Conservation (phyloP, 2,888 invertebrate genomes). For the Hypena proboscidalis region DNA sequence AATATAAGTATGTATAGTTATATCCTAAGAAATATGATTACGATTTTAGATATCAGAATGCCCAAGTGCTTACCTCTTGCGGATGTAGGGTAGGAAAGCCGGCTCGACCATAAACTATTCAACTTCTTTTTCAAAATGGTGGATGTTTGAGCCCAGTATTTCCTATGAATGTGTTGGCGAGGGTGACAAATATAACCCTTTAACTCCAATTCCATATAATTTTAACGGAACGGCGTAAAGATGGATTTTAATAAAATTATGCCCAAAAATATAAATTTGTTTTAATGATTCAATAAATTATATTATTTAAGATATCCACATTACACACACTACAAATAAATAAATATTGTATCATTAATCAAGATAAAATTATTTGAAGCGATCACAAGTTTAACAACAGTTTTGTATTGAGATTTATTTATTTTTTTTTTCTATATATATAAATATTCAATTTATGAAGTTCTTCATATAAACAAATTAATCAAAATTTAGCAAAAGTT, state of each 20-base stretch:
- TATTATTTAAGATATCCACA: too few species aligned
- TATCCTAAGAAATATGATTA: conserved; percentile 24
- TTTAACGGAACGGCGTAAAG: conserved; percentile 49
- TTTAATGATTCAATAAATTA: conserved; percentile 23
- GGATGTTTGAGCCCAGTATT: conserved; percentile 12
- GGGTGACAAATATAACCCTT: conserved; percentile 26
- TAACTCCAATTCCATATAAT: conserved; percentile 38
- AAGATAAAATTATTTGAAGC: too few species aligned
- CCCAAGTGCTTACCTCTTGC: conserved; percentile 26
- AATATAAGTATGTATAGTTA: conserved; percentile 27
- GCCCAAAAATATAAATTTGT: conserved; percentile 47
- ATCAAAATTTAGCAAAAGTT: too few species aligned
- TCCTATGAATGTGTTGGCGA: conserved; percentile 8
- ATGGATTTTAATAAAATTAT: conserved; percentile 72
- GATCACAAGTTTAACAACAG: too few species aligned
- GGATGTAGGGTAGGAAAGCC: conserved; percentile 17
- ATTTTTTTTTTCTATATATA: too few species aligned
- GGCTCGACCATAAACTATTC: conserved; percentile 14
- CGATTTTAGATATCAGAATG: conserved; percentile 31
- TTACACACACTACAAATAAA: too few species aligned
- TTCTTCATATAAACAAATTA: too few species aligned
- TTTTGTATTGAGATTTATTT: too few species aligned
- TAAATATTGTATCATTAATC: too few species aligned
- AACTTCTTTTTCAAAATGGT: conserved; percentile 14
- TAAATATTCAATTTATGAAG: too few species aligned